A percentile compares a stretch with the other conserved stretches of the same genome.
These are phyloP conservation scores for Sceloporus tristichus DNA, from an alignment of 2,113 vertebrate species.

Conservation along the genomic window DNA sequence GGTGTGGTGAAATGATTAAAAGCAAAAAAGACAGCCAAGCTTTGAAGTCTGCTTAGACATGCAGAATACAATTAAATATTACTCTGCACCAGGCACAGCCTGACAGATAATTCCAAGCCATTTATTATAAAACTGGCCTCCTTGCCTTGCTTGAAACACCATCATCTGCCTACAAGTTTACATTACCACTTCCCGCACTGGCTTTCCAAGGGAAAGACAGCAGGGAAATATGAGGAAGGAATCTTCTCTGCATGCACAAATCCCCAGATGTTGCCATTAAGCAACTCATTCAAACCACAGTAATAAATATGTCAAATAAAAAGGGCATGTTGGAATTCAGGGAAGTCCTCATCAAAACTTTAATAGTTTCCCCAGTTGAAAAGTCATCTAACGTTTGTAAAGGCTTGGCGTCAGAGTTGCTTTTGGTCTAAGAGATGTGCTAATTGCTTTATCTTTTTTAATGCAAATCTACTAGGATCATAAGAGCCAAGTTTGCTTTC, in stretches of 20 bases:
- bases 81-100: neutral
- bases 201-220: neutral
- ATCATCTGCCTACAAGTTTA: neutral
- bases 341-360: neutral
- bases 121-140: conserved; percentile 5
- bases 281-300: neutral
- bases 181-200: neutral
- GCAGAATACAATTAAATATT: conserved; percentile 17
- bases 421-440: neutral
- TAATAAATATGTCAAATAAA: conserved; percentile 1
- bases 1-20: conserved; percentile 1
- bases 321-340: neutral
- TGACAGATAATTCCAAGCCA: neutral
- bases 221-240: neutral
- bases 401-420: neutral
- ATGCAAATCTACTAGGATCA: too few relatives aligned
- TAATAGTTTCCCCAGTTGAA: neutral
- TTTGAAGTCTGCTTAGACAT: conserved; percentile 39
- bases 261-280: neutral
- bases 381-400: neutral
- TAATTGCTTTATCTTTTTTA: neutral
- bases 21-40: neutral
- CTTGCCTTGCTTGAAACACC: neutral
- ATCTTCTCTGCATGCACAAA: neutral
- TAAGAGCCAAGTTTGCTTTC: neutral